Evolutionary conservation across 2,888 invertebrate species (phyloP), one percentile per base, ranked within the genome.

Genomic region (Agrotis segetum): DNA sequence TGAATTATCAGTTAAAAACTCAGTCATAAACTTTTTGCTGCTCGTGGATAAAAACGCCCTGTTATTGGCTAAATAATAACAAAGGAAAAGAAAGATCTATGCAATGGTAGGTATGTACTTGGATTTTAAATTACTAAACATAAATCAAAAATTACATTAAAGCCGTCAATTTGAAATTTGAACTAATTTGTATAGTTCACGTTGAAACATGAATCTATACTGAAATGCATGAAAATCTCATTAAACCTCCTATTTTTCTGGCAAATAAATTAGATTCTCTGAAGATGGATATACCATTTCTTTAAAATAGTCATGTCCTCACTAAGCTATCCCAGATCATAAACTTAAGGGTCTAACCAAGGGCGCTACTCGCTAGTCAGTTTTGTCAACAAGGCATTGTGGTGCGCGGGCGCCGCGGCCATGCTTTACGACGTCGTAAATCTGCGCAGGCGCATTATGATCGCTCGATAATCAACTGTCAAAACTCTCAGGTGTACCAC

Each of bases 351-450:
- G 79, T 82, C 81, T 76, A 66, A 0, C 50, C 74, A 75, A 79
- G 76, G 82, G 78, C 85, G 80, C 87, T 85, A 86, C 74, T 82
- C 74, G 80, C 87, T 85, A 85, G 76, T 82, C 74, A 79, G 82
- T 81, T 88, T 89, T 88, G 89, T 89, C 89, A 86, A 86, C 88
- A 85, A 80, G 81, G 82, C 75, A 88, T 87, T 87, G 87, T 86
- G 87, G 82, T 88, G 91, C 90, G 91, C 91, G 88, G 86, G 90
- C 90, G 92, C 90, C 88, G 86, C 87, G 79, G 92, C 90, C 88
- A 85, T 88, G 80, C 86, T 93, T 94, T 93, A 94, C 87, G 92
- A 90, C 90, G 91, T 88, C 90, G 90, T 95, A 94, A 95, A 94
- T 93, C 92, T 91, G 89, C 83, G 79, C 87, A 69, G 77, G 80